Percentiles rank a stretch among this genome's conserved stretches.
phyloP scores from a whole-genome alignment of 2,113 vertebrate species.

The Craseonycteris thonglongyai region DNA sequence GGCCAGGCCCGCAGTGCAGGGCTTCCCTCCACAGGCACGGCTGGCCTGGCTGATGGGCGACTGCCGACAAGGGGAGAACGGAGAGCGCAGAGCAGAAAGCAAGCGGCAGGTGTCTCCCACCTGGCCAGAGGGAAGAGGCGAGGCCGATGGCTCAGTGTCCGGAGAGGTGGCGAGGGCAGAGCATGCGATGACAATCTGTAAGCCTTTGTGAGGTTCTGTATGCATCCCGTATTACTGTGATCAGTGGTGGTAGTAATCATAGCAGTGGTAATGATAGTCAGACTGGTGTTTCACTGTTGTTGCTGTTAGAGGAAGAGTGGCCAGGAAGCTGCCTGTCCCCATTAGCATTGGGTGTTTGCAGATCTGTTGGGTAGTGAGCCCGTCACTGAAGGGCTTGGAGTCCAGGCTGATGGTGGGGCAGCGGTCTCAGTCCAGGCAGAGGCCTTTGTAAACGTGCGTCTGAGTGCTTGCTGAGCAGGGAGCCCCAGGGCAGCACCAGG shows the following conservation, averaged over 20 bases:
- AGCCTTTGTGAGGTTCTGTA: not conserved
- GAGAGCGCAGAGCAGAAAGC: not conserved
- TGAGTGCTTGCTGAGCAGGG: not conserved
- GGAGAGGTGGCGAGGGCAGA: not conserved
- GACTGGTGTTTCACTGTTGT: not conserved
- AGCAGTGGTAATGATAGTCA: not conserved
- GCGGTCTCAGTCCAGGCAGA: not conserved
- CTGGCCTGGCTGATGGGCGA: not conserved
- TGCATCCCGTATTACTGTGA: rapidly evolving
- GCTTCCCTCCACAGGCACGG: not conserved
- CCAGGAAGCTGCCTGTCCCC: not conserved
- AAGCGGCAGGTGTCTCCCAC: not conserved
- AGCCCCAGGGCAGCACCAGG: not conserved
- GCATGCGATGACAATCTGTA: too few species aligned
- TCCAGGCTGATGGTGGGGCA: not conserved
- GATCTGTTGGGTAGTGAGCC: not conserved
- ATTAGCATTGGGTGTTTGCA: not conserved
- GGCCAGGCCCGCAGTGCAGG: not conserved
- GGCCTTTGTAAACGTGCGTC: not conserved
- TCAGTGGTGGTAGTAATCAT: not conserved
- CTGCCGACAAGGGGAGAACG: not conserved
- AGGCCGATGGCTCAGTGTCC: not conserved
- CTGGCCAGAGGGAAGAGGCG: not conserved
- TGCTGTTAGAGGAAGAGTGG: not conserved
- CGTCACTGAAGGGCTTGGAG: not conserved